Conservation (phyloP, 1,140 invertebrate genomes). For the Matsumurasca onukii region DNA sequence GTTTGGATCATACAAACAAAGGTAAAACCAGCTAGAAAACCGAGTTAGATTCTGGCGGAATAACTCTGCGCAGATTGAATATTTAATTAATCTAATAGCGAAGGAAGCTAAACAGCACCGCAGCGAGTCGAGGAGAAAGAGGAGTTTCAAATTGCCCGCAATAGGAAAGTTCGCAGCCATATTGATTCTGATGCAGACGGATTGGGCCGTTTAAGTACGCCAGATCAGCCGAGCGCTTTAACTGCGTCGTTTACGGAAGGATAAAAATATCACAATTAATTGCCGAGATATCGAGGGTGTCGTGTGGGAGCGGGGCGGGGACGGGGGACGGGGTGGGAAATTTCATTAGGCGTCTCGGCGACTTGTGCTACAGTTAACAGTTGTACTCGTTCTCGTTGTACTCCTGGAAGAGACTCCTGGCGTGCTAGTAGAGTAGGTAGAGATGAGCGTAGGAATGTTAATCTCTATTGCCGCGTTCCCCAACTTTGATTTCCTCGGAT, state of each 20-base stretch:
- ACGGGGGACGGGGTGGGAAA: not conserved
- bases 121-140: no score
- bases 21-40: not conserved
- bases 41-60: not conserved
- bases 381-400: no score
- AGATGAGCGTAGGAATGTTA: slow-evolving; percentile 9
- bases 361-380: no score
- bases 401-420: not conserved
- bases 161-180: not conserved
- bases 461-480: slow-evolving; percentile 7
- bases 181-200: not conserved
- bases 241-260: slow-evolving; percentile 9
- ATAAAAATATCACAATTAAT: slow-evolving; percentile 24
- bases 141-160: no score
- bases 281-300: not conserved
- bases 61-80: not conserved
- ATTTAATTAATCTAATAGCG: not conserved
- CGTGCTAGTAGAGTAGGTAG: not conserved
- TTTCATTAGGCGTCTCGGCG: not conserved
- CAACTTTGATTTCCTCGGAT: slow-evolving; percentile 20
- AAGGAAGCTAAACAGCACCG: no score
- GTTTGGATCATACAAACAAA: not conserved
- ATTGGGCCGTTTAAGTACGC: not conserved
- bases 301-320: not conserved
- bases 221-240: not conserved